Conservation (phyloP, 2,113 vertebrate species). For the Hemiscyllium ocellatum region DNA sequence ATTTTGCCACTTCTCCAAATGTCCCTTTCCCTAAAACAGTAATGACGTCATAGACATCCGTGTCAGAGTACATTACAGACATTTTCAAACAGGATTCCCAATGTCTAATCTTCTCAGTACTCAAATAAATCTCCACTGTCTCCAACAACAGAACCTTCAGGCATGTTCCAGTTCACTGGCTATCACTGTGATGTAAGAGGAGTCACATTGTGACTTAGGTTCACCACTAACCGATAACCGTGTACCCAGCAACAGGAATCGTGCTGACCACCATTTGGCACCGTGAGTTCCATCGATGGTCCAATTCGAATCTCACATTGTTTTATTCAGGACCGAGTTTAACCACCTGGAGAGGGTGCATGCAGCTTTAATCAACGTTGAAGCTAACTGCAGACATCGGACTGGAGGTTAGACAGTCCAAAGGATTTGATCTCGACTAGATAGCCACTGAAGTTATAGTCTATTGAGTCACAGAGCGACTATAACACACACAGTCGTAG, state of each 20-base stretch:
- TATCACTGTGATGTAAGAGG: neutral
- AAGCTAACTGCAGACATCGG: neutral
- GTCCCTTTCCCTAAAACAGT: conserved; percentile 4
- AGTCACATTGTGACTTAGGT: neutral
- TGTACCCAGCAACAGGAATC: neutral
- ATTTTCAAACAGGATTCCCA: neutral
- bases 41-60: conserved; percentile 19
- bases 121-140: neutral
- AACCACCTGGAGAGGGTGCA: neutral
- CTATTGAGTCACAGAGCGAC: neutral
- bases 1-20: conserved; percentile 27
- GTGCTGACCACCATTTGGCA: neutral
- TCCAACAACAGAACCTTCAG: conserved; percentile 9
- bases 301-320: neutral
- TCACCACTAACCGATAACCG: neutral
- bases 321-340: neutral
- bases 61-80: conserved; percentile 12
- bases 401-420: neutral
- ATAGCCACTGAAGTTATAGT: neutral
- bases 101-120: neutral
- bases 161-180: neutral
- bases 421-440: neutral
- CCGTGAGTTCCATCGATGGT: neutral
- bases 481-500: neutral
- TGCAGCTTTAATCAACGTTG: neutral